Base-by-base conservation (phyloP, 1,140 invertebrate species). In the Meteorus sp. region DNA sequence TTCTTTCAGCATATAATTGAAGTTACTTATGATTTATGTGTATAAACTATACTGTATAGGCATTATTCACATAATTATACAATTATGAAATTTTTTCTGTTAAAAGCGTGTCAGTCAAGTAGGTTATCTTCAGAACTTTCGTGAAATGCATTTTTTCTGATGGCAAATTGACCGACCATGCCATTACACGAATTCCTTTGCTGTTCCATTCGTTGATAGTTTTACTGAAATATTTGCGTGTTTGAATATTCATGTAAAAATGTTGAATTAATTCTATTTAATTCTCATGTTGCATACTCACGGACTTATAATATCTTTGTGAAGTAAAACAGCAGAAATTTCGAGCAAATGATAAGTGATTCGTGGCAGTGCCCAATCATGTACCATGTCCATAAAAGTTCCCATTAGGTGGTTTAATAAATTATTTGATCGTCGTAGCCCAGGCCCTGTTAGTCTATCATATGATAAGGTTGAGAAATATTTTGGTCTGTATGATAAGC, bases 221-320 rank as follows among this genome's bases (percentile, higher is more conserved):
- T 58, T 80, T 74, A 57, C 86, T 88, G 72, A 48, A 82, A 80
- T 67, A 66, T 58, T 64, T 66, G 60, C 56, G 54, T 44, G 60
- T 13, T 48, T 29, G n/a, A 44, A 37, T 35, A 43, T 13, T 13
- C 17, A 13, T 13, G 8, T 7, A 41, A 45, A 17, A 45, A 19
- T 19, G 20, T 45, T 23, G 11, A 45, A 22, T 45, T 52, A 11
- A 54, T 55, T 60, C 52, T 64, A 62, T 11, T 19, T 15, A 20
- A 54, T 29, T 29, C 4, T 29, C 9, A 4, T 13, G 13, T 8
- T 44, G n/a, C n/a, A n/a, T 63, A 76, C 85, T 82, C 76, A 89
- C 88, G 75, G 79, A 71, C 82, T 85, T 19, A 89, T 73, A 8
- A 79, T 78, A 66, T 90, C 88, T 75, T 89, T 89, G 70, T 90